Evolutionary conservation across 2,888 invertebrate species (phyloP).

Genomic region (Thymelicus sylvestris): DNA sequence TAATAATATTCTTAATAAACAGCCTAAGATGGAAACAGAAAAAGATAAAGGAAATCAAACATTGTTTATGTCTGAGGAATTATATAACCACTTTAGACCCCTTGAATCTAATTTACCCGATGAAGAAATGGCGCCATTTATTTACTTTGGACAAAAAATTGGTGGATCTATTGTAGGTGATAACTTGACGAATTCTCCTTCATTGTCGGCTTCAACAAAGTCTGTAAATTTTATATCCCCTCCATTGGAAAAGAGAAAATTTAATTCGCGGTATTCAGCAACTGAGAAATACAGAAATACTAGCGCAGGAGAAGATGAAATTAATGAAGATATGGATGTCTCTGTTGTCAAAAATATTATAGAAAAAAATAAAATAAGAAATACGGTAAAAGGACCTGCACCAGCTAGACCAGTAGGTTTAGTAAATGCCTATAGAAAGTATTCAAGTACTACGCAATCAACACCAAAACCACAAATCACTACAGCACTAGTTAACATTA

Average conservation of each 20-base stretch:
- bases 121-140: conserved; percentile 88
- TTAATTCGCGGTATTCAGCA: conserved; percentile 75
- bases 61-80: conserved; percentile 84
- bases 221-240: conserved; percentile 74
- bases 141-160: conserved; percentile 88
- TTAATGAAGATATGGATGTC: conserved; percentile 85
- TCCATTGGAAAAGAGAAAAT: conserved; percentile 73
- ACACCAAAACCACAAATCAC: conserved; percentile 60
- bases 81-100: conserved; percentile 87
- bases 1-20: conserved; percentile 55
- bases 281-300: conserved; percentile 79
- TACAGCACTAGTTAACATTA: conserved; percentile 63
- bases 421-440: conserved; percentile 78
- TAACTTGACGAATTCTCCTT: conserved; percentile 76
- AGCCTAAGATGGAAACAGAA: conserved; percentile 63
- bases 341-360: conserved; percentile 83
- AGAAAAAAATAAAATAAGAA: conserved; percentile 81
- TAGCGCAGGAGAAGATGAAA: conserved; percentile 82
- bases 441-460: conserved; percentile 62
- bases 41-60: conserved; percentile 81
- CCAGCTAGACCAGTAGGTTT: conserved; percentile 76
- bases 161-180: conserved; percentile 69
- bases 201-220: conserved; percentile 77
- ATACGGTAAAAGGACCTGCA: conserved; percentile 80
- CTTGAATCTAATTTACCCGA: conserved; percentile 86